phyloP scores from a whole-genome alignment of 2,888 invertebrate genomes.

The Drosophila aldrichi region DNA sequence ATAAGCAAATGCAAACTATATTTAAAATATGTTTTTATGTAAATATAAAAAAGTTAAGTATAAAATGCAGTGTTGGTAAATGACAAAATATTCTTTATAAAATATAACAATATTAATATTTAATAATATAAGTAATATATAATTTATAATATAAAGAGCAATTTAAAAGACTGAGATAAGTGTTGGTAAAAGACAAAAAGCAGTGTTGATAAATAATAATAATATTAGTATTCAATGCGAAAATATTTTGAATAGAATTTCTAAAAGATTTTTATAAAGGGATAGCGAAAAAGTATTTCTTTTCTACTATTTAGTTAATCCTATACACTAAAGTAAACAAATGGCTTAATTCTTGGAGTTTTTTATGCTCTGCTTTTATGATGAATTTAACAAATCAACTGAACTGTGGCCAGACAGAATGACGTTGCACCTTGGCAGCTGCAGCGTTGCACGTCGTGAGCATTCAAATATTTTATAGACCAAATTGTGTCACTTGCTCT shows the following conservation, averaged over 20 bases:
- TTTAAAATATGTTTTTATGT: too few relatives aligned
- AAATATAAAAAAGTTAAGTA: neutral
- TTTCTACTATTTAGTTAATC: neutral
- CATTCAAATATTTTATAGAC: slow-evolving; percentile 72
- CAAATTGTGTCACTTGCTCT: slow-evolving; percentile 64
- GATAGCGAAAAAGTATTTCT: neutral
- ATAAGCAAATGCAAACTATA: too few relatives aligned
- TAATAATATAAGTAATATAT: too few relatives aligned
- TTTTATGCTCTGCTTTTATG: slow-evolving; percentile 5
- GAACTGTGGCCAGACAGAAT: slow-evolving; percentile 17
- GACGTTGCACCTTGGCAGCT: slow-evolving; percentile 34
- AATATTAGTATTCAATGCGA: neutral
- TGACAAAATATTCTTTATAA: neutral
- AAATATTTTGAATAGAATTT: neutral
- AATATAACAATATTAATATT: neutral
- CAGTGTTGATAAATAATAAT: neutral
- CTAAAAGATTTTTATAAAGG: neutral
- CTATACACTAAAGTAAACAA: slow-evolving; percentile 1
- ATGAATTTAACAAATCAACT: slow-evolving; percentile 13
- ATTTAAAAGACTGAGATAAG: neutral
- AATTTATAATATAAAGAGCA: too few relatives aligned
- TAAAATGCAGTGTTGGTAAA: neutral
- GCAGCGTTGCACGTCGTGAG: slow-evolving; percentile 53
- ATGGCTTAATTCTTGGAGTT: slow-evolving; percentile 18
- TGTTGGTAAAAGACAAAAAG: neutral